phyloP scores from a whole-genome alignment of 2,888 invertebrate species.

The Drosophila gaucha region DNA sequence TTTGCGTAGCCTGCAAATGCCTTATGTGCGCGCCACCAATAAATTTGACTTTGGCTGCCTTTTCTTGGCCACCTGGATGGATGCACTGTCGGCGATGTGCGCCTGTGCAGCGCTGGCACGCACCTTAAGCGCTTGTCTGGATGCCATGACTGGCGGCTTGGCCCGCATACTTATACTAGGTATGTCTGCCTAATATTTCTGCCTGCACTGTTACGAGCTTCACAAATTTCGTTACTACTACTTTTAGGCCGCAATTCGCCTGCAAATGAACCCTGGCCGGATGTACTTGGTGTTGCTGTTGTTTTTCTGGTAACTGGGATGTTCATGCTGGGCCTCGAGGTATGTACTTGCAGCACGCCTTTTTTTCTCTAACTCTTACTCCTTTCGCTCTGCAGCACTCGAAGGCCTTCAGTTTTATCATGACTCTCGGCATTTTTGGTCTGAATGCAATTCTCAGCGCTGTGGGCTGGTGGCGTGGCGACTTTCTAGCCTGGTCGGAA shows the following conservation, averaged over 20 bases:
- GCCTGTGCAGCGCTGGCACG: constrained; percentile 86
- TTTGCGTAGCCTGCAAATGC: constrained; percentile 83
- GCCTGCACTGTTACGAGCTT: constrained; percentile 18
- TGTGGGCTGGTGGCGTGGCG: constrained; percentile 83
- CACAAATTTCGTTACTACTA: constrained; percentile 48
- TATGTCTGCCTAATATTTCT: constrained; percentile 43
- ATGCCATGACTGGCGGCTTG: constrained; percentile 86
- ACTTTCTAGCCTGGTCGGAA: constrained; percentile 81
- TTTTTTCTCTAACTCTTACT: background rate
- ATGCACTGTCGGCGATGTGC: constrained; percentile 85
- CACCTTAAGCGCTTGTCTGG: constrained; percentile 86
- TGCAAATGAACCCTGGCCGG: constrained; percentile 86
- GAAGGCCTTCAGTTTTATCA: constrained; percentile 83
- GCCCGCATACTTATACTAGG: constrained; percentile 86
- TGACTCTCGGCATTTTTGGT: constrained; percentile 84
- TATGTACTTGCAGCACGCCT: constrained; percentile 57
- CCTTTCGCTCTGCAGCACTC: constrained; percentile 76
- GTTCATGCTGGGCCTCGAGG: constrained; percentile 87
- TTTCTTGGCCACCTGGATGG: constrained; percentile 86
- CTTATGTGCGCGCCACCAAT: constrained; percentile 84
- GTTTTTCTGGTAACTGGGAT: constrained; percentile 86
- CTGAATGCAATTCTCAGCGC: constrained; percentile 83
- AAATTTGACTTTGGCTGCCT: constrained; percentile 84
- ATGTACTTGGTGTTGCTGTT: constrained; percentile 86
- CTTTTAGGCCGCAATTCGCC: constrained; percentile 84